Percentiles rank a stretch among this genome's conserved stretches.
phyloP scores from a whole-genome alignment of 2,797 vertebrate genomes.

The Pterois miles region DNA sequence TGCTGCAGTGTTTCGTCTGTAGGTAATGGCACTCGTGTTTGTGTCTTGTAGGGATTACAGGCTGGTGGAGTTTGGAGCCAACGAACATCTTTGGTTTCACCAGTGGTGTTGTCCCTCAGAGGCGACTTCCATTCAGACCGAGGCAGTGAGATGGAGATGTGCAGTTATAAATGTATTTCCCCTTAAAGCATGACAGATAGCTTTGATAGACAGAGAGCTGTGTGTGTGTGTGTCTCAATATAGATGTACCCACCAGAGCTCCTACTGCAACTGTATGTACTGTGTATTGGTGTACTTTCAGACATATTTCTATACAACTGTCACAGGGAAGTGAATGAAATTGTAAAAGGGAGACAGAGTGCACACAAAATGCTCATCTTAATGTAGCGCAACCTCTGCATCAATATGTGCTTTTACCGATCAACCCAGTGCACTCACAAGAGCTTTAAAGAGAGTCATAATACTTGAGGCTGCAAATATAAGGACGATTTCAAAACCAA shows the following conservation, averaged over 20 bases:
- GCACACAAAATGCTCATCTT: background rate
- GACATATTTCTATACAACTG: background rate
- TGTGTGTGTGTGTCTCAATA: conserved; percentile 36
- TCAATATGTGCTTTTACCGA: background rate
- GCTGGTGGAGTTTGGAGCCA: conserved; percentile 2
- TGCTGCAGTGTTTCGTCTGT: background rate
- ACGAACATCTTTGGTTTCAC: conserved; percentile 11
- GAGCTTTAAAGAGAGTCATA: no score
- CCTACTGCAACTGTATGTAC: background rate
- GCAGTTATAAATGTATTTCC: conserved; percentile 47
- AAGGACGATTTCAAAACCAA: no score
- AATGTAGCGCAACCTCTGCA: background rate
- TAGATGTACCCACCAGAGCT: conserved; percentile 37
- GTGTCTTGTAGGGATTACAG: background rate
- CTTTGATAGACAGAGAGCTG: background rate
- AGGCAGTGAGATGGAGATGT: conserved; percentile 35
- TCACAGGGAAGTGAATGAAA: background rate
- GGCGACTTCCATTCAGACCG: conserved; percentile 22
- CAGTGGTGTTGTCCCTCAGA: conserved; percentile 3
- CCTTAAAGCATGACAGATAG: conserved; percentile 51
- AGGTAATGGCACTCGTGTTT: background rate
- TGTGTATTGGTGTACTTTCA: background rate
- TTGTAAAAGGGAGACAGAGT: background rate
- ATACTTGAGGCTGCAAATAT: no score
- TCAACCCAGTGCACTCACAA: background rate